phyloP scores from a whole-genome alignment of 2,888 invertebrate species.

The Alcis repandata region DNA sequence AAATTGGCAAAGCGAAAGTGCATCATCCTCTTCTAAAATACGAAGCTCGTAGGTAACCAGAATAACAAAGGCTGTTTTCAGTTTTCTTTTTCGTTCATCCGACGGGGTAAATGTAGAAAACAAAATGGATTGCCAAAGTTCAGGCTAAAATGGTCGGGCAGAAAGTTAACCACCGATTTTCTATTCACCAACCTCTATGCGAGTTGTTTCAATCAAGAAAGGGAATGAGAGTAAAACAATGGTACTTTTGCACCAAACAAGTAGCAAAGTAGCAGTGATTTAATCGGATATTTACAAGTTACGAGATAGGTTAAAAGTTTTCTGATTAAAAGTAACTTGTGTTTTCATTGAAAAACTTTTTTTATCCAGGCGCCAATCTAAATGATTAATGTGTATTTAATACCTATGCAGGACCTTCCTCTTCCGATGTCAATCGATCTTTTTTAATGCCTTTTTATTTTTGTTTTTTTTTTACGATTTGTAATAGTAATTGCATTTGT shows the following conservation, averaged over 20 bases:
- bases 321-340: constrained; percentile 1
- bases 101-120: constrained; percentile 54
- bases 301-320: constrained; percentile 1
- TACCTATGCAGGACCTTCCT: too few species aligned
- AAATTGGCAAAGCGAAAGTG: constrained; percentile 39
- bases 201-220: constrained; percentile 72
- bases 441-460: background rate
- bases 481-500: background rate
- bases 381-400: background rate
- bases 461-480: background rate
- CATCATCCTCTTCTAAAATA: constrained; percentile 41
- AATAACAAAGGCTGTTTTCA: constrained; percentile 53
- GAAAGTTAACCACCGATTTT: constrained; percentile 67
- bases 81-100: constrained; percentile 55
- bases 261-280: constrained; percentile 32
- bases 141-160: constrained; percentile 60
- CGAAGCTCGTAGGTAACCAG: constrained; percentile 46
- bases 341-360: constrained; percentile 1
- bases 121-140: constrained; percentile 65
- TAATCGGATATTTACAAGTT: constrained; percentile 23
- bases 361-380: background rate
- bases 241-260: constrained; percentile 42
- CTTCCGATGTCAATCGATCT: background rate
- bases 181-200: constrained; percentile 63
- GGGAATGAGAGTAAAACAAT: constrained; percentile 60